Percentiles rank a stretch among this genome's conserved stretches.
phyloP scores from a whole-genome alignment of 2,113 vertebrate species.

The Ciconia maguari region DNA sequence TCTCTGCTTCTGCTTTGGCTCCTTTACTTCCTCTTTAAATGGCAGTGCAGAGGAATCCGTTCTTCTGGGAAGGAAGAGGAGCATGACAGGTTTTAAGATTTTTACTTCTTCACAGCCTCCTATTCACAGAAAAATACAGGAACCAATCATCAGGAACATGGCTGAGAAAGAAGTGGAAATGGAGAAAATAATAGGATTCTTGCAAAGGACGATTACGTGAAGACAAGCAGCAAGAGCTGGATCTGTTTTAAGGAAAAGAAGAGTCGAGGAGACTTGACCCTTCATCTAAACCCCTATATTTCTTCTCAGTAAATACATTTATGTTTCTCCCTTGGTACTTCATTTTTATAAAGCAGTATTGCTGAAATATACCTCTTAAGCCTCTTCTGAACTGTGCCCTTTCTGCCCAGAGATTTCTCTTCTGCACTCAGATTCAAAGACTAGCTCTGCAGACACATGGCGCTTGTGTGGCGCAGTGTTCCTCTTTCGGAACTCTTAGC shows the following conservation, averaged over 20 bases:
- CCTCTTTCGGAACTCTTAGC: not conserved
- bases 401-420: not conserved
- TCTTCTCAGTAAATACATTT: not conserved
- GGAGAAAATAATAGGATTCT: not conserved
- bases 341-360: not conserved
- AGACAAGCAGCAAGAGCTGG: not conserved
- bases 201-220: not conserved
- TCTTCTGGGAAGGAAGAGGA: not conserved
- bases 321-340: not conserved
- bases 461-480: rapidly evolving
- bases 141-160: not conserved
- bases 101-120: not conserved
- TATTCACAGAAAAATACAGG: not conserved
- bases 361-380: not conserved
- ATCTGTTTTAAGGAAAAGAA: not conserved
- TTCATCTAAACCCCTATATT: not conserved
- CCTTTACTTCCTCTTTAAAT: not conserved
- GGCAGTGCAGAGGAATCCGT: not conserved
- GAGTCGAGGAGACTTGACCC: not conserved
- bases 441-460: rapidly evolving
- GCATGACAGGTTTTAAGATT: not conserved
- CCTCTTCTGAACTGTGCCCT: not conserved
- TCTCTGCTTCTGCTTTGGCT: not conserved
- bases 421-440: not conserved
- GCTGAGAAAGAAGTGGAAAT: not conserved